Conservation (phyloP, 2,113 vertebrate genomes). For the human region GRCh38 chr12:77712001-77712500, state of each 20-base stretch:
- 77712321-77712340: not conserved
- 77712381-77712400: not conserved
- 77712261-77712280: not conserved
- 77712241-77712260: not conserved
- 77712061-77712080: slow-evolving; percentile 37
- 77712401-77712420: not conserved
- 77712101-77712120: slow-evolving; percentile 14
- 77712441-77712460: not conserved
- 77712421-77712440: not conserved
- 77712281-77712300: not conserved
- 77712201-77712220: not conserved
- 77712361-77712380: not conserved
- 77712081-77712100: slow-evolving; percentile 39
- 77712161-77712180: not conserved
- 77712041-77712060: not conserved
- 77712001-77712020: slow-evolving; percentile 42
- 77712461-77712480: not conserved
- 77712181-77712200: not conserved
- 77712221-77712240: not conserved
- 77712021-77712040: slow-evolving; percentile 23
- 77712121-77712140: not conserved
- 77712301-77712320: not conserved
- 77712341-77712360: slow-evolving; percentile 11
- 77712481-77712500: not conserved
- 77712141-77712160: not conserved